Evolutionary conservation across 2,113 vertebrate species (phyloP).

Genomic region (Gobius niger): DNA sequence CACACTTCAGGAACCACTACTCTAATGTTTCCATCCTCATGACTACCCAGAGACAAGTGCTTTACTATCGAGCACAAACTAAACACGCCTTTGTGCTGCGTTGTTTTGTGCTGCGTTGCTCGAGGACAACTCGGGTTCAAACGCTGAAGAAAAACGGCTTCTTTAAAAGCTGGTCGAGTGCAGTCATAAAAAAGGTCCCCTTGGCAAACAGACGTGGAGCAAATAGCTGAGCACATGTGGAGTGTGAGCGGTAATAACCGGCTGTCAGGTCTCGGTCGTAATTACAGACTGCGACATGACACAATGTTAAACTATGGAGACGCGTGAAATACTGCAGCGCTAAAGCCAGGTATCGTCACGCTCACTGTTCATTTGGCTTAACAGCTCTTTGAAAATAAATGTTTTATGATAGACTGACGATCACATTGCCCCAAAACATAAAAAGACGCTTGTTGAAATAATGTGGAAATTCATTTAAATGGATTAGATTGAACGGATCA

Average conservation of each 20-base stretch:
- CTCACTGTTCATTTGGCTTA: too few relatives aligned
- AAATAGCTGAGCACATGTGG: not conserved
- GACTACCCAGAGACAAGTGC: not conserved
- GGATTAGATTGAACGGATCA: too few relatives aligned
- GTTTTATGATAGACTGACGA: too few relatives aligned
- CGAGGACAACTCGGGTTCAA: not conserved
- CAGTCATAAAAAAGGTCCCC: not conserved
- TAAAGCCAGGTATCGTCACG: not conserved
- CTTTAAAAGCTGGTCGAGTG: not conserved
- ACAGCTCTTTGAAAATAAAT: too few relatives aligned
- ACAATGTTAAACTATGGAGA: not conserved
- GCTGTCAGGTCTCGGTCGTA: not conserved
- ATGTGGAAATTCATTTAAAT: too few relatives aligned
- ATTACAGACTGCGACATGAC: not conserved
- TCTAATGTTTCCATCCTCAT: constrained; percentile 6
- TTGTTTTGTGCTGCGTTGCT: not conserved
- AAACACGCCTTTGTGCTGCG: not conserved
- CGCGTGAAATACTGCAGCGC: not conserved
- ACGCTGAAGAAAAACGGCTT: not conserved
- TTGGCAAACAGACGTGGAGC: not conserved
- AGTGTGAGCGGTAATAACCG: not conserved
- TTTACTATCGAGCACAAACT: constrained; percentile 1
- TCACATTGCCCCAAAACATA: too few relatives aligned
- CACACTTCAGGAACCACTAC: not conserved
- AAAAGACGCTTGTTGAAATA: too few relatives aligned